Conservation (phyloP, 2,888 invertebrate species). For the Strigamia transsilvanica region DNA sequence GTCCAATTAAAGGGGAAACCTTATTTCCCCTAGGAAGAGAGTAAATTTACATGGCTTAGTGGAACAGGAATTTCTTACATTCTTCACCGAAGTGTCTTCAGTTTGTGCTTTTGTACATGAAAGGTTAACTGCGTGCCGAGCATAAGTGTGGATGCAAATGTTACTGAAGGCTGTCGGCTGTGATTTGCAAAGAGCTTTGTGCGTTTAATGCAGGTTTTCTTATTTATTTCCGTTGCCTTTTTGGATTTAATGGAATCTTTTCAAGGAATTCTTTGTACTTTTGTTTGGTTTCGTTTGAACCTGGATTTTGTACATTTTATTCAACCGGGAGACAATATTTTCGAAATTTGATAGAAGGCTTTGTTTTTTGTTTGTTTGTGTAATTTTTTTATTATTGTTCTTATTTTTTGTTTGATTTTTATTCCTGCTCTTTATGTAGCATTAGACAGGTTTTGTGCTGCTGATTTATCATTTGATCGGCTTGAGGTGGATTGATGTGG, state of each 20-base stretch:
- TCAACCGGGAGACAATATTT: too few species aligned
- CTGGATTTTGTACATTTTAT: too few species aligned
- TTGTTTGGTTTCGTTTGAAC: too few species aligned
- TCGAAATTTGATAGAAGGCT: too few species aligned
- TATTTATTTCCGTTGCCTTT: background rate
- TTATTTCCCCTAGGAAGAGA: conserved; percentile 4
- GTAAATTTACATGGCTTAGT: background rate
- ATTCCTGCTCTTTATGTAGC: background rate
- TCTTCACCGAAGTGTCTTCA: background rate
- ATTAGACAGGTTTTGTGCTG: background rate
- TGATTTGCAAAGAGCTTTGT: background rate
- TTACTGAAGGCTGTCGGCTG: background rate
- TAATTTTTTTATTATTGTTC: background rate
- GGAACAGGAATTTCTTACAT: background rate
- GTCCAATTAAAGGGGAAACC: conserved; percentile 32
- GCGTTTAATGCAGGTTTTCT: background rate
- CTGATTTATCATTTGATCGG: conserved; percentile 18
- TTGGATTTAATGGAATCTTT: background rate
- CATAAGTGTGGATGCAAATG: conserved; percentile 14
- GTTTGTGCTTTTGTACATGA: conserved; percentile 7
- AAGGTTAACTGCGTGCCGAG: conserved; percentile 23
- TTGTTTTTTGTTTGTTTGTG: too few species aligned
- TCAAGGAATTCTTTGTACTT: background rate
- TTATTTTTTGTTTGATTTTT: background rate
- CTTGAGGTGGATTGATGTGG: conserved; percentile 40